A percentile compares a stretch with the other conserved stretches of the same genome.
These are phyloP conservation scores for Silvanus unidentatus DNA, from an alignment of 2,888 invertebrate species.

Conservation along the genomic window DNA sequence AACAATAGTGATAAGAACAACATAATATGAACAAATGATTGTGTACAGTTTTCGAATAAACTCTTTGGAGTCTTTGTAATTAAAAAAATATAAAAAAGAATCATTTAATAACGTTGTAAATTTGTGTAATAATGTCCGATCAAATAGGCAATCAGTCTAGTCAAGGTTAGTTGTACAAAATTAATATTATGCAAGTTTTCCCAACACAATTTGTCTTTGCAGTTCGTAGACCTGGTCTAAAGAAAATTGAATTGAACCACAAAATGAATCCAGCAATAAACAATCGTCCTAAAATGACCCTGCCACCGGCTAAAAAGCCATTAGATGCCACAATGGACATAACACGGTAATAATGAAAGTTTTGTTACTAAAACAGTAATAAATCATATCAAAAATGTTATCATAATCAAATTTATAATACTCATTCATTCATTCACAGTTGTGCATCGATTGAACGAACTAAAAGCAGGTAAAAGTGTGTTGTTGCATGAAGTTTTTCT, in stretches of 20 bases:
- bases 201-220: background rate
- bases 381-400: background rate
- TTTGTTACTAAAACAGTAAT: no score
- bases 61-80: no score
- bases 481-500: constrained; percentile 4
- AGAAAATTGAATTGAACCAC: constrained; percentile 32
- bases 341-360: constrained; percentile 39
- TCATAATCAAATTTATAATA: no score
- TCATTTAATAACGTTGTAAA: no score
- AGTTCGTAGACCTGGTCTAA: constrained; percentile 14
- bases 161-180: constrained; percentile 21
- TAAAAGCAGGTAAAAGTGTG: constrained; percentile 24
- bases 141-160: constrained; percentile 64
- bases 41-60: no score
- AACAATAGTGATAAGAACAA: no score
- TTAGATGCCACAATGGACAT: constrained; percentile 37
- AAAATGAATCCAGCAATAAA: constrained; percentile 7
- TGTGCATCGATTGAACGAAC: constrained; percentile 19
- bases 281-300: constrained; percentile 41
- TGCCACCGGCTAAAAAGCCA: constrained; percentile 36
- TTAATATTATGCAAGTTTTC: background rate
- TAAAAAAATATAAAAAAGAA: no score
- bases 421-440: constrained; percentile 13
- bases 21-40: no score
- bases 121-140: constrained; percentile 56